Conservation (phyloP, 2,113 vertebrate species). For the Microcebus ravelobensis region DNA sequence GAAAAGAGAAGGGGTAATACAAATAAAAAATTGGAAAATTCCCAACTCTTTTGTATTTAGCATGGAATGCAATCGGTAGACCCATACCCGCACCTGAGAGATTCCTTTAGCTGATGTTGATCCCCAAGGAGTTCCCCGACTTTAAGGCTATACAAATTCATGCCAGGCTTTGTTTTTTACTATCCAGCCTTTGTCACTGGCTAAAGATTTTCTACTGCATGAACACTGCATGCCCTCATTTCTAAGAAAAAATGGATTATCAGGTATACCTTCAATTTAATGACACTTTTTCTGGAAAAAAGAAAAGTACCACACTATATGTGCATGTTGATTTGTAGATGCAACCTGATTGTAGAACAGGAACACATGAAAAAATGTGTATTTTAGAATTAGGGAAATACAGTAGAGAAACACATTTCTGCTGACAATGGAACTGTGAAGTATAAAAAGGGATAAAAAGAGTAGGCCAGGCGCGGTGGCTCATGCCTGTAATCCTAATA, state of each 20-base stretch:
- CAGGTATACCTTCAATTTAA: not conserved
- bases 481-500: no score
- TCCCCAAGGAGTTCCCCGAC: not conserved
- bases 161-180: not conserved
- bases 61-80: not conserved
- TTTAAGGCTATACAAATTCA: not conserved
- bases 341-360: not conserved
- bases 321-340: not conserved
- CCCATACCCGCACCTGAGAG: not conserved
- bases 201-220: not conserved
- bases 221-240: not conserved
- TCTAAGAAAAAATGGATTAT: not conserved
- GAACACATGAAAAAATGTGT: not conserved
- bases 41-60: not conserved
- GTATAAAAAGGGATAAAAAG: not conserved
- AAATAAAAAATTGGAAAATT: not conserved
- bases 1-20: not conserved
- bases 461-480: no score
- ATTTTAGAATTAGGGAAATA: not conserved
- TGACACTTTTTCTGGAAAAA: not conserved
- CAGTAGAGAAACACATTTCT: not conserved
- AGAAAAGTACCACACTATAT: not conserved
- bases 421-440: not conserved
- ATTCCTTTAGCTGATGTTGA: not conserved
- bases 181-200: not conserved